phyloP scores from a whole-genome alignment of 2,797 vertebrate genomes.

The Ctenochaetus hawaiiensis region DNA sequence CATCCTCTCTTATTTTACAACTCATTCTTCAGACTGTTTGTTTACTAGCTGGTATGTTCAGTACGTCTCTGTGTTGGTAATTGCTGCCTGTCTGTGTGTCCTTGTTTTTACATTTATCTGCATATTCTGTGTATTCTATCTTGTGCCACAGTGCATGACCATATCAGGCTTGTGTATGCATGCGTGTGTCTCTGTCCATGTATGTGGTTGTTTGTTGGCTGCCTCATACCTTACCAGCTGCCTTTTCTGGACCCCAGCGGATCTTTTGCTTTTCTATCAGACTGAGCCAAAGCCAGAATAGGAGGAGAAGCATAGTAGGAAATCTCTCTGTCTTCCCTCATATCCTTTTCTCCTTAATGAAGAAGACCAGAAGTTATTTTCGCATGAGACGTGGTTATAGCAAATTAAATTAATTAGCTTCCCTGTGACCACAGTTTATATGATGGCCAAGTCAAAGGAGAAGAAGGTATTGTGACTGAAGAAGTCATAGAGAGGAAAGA shows the following conservation, averaged over 20 bases:
- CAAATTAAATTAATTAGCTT: slow-evolving; percentile 81
- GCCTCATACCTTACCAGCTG: slow-evolving; percentile 42
- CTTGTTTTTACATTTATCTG: slow-evolving; percentile 20
- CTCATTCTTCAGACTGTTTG: slow-evolving; percentile 66
- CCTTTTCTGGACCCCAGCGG: slow-evolving; percentile 40
- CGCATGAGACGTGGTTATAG: slow-evolving; percentile 58
- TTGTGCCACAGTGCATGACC: slow-evolving; percentile 35
- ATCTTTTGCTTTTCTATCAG: slow-evolving; percentile 45
- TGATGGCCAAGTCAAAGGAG: slow-evolving; percentile 59
- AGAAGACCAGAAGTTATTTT: slow-evolving; percentile 78
- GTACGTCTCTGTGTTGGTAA: slow-evolving; percentile 43
- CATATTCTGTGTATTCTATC: slow-evolving; percentile 19
- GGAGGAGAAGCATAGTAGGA: slow-evolving; percentile 31
- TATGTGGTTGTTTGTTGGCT: slow-evolving; percentile 42
- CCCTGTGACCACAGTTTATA: slow-evolving; percentile 67
- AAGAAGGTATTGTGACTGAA: slow-evolving; percentile 29
- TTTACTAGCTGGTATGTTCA: slow-evolving; percentile 69
- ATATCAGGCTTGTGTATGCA: slow-evolving; percentile 22
- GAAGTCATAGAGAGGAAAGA: slow-evolving; percentile 29
- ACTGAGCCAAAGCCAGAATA: slow-evolving; percentile 42
- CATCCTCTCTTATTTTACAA: slow-evolving; percentile 52
- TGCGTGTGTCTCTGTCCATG: slow-evolving; percentile 21
- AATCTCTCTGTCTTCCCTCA: slow-evolving; percentile 50
- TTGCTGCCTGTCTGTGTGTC: slow-evolving; percentile 43
- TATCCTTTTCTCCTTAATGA: slow-evolving; percentile 71